These are phyloP conservation scores for Syrrhaptes paradoxus DNA, from an alignment of 2,113 vertebrate genomes.

Conservation along the genomic window DNA sequence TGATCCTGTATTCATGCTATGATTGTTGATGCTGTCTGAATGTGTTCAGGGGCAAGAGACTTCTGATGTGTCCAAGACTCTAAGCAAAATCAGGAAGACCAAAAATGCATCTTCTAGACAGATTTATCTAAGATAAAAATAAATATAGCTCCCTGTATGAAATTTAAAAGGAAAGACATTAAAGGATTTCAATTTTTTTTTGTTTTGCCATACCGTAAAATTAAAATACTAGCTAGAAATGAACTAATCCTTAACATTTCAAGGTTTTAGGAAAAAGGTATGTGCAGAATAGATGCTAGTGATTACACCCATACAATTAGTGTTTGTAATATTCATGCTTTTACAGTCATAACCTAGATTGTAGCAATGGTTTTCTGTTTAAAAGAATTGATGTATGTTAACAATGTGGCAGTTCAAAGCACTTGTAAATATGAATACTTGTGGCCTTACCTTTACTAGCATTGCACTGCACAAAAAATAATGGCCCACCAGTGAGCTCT, in stretches of 20 bases:
- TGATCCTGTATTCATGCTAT: background rate
- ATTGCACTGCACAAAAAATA: background rate
- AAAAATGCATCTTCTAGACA: background rate
- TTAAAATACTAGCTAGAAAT: background rate
- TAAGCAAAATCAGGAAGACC: background rate
- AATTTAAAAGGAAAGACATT: background rate
- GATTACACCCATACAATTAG: background rate
- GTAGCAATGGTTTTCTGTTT: background rate
- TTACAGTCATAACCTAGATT: background rate
- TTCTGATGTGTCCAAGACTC: background rate
- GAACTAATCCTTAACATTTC: background rate
- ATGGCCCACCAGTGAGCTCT: accelerated
- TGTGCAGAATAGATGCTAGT: background rate
- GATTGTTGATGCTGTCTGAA: background rate
- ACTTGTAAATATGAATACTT: background rate
- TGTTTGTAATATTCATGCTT: background rate
- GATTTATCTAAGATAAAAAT: background rate
- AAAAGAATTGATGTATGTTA: background rate
- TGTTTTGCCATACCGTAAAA: background rate
- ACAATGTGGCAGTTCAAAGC: background rate
- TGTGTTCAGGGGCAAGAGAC: background rate
- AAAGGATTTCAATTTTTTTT: background rate
- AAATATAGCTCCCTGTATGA: background rate
- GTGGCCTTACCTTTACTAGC: background rate
- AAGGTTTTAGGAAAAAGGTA: background rate